Conservation (phyloP, 2,797 vertebrate species). For the Miopithecus talapoin region DNA sequence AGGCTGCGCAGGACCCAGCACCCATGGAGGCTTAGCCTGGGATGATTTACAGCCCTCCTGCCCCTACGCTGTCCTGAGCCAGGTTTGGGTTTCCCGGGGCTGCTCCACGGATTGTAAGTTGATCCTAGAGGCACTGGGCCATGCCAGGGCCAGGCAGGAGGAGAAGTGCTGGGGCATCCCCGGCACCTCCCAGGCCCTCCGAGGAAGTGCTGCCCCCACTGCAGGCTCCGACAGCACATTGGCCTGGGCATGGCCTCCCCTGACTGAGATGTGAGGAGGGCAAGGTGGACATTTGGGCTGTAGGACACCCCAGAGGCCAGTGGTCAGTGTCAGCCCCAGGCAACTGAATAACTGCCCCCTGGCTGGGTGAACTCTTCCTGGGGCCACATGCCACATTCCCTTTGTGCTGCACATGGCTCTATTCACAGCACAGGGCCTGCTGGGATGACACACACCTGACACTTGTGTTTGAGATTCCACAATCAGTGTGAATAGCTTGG, state of each 20-base stretch:
- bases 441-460: conserved; percentile 30
- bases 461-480: not conserved
- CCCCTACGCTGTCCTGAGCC: not conserved
- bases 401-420: not conserved
- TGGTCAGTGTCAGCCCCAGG: not conserved
- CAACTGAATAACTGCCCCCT: not conserved
- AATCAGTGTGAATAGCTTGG: not conserved
- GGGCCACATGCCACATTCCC: not conserved
- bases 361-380: not conserved
- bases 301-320: not conserved
- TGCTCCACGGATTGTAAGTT: not conserved
- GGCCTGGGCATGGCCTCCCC: not conserved
- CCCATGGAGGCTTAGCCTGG: not conserved
- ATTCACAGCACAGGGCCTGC: not conserved
- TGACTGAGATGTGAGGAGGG: not conserved
- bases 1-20: not conserved
- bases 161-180: not conserved
- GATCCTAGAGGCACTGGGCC: not conserved
- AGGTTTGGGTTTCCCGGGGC: not conserved
- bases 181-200: not conserved
- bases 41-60: not conserved
- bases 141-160: not conserved
- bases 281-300: too few relatives aligned
- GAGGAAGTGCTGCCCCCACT: not conserved
- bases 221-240: not conserved